Conservation (phyloP, 64 coral and sea anemone species). For the Acropora yongei region DNA sequence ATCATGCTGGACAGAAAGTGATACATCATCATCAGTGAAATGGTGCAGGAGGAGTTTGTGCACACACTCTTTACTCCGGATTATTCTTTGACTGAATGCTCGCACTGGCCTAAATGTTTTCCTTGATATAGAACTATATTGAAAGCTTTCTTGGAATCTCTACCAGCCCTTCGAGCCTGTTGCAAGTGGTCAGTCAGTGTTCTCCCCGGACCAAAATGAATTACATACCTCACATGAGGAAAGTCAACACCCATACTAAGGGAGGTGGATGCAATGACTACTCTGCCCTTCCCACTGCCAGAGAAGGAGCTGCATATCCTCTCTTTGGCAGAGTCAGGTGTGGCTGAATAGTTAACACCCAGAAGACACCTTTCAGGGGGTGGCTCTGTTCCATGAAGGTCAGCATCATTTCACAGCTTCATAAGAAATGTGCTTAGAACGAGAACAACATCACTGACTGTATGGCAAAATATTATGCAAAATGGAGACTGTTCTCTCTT, state of each 20-base stretch:
- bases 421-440: conserved; percentile 63
- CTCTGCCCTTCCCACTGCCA: conserved; percentile 52
- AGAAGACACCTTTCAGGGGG: conserved; percentile 35
- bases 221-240: conserved; percentile 71
- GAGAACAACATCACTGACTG: conserved; percentile 68
- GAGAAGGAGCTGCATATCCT: conserved; percentile 58
- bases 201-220: conserved; percentile 74
- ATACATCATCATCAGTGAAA: conserved; percentile 45
- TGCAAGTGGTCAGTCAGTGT: conserved; percentile 70
- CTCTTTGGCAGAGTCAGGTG: conserved; percentile 46
- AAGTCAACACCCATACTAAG: conserved; percentile 76
- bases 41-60: conserved; percentile 39
- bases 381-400: conserved; percentile 52
- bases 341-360: conserved; percentile 62
- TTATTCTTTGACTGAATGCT: conserved; percentile 21
- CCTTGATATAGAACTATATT: conserved; percentile 45
- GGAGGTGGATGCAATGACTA: conserved; percentile 71
- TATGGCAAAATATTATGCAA: conserved; percentile 65
- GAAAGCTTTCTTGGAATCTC: conserved; percentile 33
- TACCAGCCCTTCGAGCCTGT: conserved; percentile 72
- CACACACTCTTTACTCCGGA: conserved; percentile 43
- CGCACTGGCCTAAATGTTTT: conserved; percentile 53
- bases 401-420: conserved; percentile 54
- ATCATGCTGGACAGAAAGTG: conserved; percentile 22
- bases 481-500: conserved; percentile 44